Percentiles rank a stretch among this genome's conserved stretches.
Conservation (phyloP, 2,888 invertebrate genomes). For the Dryococelus australis region DNA sequence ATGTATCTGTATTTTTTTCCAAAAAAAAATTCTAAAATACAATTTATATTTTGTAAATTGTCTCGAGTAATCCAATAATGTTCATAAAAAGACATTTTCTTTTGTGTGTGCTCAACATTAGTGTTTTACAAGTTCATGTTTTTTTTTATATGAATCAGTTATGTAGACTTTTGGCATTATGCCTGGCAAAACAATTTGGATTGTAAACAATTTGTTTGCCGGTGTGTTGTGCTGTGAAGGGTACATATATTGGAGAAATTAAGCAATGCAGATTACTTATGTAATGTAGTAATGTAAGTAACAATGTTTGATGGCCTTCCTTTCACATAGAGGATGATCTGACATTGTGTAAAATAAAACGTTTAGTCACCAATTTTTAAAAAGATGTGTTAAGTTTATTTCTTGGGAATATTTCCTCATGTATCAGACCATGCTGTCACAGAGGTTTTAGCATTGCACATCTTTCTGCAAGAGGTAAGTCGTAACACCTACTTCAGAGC, state of each 20-base stretch:
- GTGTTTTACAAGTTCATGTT: neutral
- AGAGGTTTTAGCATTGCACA: too few relatives aligned
- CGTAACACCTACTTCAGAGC: too few relatives aligned
- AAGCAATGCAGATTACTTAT: slow-evolving; percentile 1
- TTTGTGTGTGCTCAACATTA: neutral
- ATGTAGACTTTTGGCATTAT: neutral
- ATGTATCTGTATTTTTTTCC: neutral
- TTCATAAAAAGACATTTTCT: neutral
- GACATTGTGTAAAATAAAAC: neutral
- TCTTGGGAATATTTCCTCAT: too few relatives aligned
- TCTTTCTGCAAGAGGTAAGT: too few relatives aligned
- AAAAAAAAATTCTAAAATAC: neutral
- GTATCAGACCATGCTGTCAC: too few relatives aligned
- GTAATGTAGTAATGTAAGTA: neutral
- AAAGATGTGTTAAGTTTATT: neutral
- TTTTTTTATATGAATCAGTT: neutral
- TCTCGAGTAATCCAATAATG: neutral
- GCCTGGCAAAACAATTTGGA: slow-evolving; percentile 6
- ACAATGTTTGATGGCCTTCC: neutral
- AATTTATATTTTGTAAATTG: neutral
- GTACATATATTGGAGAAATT: neutral
- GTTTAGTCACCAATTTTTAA: neutral
- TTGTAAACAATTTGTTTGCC: neutral
- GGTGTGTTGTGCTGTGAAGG: neutral
- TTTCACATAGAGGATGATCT: neutral